A percentile compares a stretch with the other conserved stretches of the same genome.
These are phyloP conservation scores for Drosophila parvula DNA, from an alignment of 1,140 invertebrate species.

Conservation along the genomic window DNA sequence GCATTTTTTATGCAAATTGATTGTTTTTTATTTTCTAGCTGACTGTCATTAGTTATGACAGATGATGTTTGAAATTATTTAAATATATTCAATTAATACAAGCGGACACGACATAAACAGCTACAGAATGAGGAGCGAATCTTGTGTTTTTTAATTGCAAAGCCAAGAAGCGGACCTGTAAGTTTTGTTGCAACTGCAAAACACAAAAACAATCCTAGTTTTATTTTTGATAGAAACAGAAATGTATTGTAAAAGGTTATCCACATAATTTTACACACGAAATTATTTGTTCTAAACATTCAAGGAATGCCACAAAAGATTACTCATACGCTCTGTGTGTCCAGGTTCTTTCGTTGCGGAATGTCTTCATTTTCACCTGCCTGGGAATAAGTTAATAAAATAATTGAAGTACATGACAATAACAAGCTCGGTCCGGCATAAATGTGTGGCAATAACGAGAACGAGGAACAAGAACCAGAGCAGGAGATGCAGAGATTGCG, in stretches of 20 bases:
- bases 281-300: too few relatives aligned
- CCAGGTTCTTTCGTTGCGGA: constrained; percentile 7
- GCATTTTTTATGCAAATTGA: constrained; percentile 81
- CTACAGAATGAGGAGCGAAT: background rate
- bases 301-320: constrained; percentile 3
- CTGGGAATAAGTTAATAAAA: constrained; percentile 66
- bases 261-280: too few relatives aligned
- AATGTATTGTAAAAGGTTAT: background rate
- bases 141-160: constrained; percentile 2
- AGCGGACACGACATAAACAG: constrained; percentile 66
- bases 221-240: background rate
- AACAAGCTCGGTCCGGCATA: constrained; percentile 45
- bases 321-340: constrained; percentile 40
- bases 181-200: background rate
- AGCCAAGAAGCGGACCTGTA: background rate
- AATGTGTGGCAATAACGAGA: constrained; percentile 45
- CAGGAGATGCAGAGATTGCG: background rate
- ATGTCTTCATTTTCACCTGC: constrained; percentile 26
- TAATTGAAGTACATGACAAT: constrained; percentile 67
- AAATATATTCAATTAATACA: constrained; percentile 81
- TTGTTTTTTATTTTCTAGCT: constrained; percentile 62
- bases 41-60: constrained; percentile 75
- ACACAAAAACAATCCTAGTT: too few relatives aligned
- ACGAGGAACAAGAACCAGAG: constrained; percentile 18
- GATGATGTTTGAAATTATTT: constrained; percentile 75